Base-by-base conservation (phyloP, 2,797 vertebrate species). In the Remorina albescens region DNA sequence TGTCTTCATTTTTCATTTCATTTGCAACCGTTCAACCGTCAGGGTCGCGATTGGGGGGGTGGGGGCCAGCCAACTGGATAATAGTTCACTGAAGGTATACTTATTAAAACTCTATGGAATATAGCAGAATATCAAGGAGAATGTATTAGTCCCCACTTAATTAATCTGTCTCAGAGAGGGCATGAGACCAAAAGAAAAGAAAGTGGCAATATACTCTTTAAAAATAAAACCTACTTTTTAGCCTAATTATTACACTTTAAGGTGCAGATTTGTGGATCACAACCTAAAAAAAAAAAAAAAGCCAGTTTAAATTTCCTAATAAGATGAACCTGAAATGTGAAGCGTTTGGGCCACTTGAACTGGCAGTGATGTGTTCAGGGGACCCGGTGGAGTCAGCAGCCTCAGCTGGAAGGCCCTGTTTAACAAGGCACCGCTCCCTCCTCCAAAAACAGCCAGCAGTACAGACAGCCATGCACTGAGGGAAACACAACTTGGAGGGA, bases 341-440 rank as follows among this genome's bases (percentile, higher is more conserved):
- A 86, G 73, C 81, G 58, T 82, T 53, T 79, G 8, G 61, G 39
- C 73, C 34, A 63, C 74, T 76, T 81, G 34, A 72, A 68, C 50
- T 74, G 42, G 9, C 79, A 74, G 0, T 11, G 7, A 51, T 32
- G 34, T 23, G 5, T 47, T 8, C 30, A 39, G 32, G 28, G 28
- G 25, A 74, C 32, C 51, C 68, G 42, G 74, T 55, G 28, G 32
- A 42, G 65, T 71, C 57, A 21, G 50, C 64, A 70, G 75, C 67
- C 63, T 59, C 54, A 88, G 82, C 82, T 87, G 88, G 80, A 75
- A 68, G 81, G 47, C 76, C 82, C 89, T 71, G 88, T 89, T 90
- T 75, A 37, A 77, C 86, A 71, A 82, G 81, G 46, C 47, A 50
- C 50, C 53, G 53, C 47, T 75, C 50, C 57, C 23, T 66, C 83